These are phyloP conservation scores for Austrolebias charrua DNA, from an alignment of 2,797 vertebrate genomes.

Conservation along the genomic window DNA sequence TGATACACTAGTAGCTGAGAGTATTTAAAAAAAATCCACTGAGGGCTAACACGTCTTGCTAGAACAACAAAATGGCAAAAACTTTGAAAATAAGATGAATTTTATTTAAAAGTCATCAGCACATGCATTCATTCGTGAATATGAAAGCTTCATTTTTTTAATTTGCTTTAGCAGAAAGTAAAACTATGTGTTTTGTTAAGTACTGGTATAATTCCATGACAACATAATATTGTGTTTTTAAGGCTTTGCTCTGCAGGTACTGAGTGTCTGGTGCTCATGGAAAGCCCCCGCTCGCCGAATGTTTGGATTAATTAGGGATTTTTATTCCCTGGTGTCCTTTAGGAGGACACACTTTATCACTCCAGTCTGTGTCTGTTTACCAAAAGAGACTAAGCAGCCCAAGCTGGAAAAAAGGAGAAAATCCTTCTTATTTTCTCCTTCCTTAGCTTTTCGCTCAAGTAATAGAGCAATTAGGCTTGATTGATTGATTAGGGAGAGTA, in stretches of 20 bases:
- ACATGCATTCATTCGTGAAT: too few species aligned
- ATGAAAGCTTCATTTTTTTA: too few species aligned
- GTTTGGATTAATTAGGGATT: constrained; percentile 77
- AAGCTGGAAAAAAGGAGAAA: constrained; percentile 31
- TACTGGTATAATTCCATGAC: too few species aligned
- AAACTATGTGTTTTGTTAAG: too few species aligned
- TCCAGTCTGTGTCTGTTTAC: constrained; percentile 70
- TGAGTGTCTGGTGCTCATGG: constrained; percentile 35
- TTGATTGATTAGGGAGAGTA: constrained; percentile 68
- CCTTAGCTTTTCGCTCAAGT: constrained; percentile 56
- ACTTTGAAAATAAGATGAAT: too few species aligned
- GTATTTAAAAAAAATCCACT: too few species aligned
- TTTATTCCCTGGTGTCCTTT: constrained; percentile 63
- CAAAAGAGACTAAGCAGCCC: constrained; percentile 50
- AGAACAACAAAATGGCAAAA: too few species aligned
- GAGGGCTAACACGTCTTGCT: too few species aligned
- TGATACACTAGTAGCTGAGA: too few species aligned
- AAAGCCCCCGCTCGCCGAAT: constrained; percentile 58
- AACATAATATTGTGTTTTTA: too few species aligned
- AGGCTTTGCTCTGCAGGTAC: not conserved
- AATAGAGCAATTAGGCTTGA: constrained; percentile 78
- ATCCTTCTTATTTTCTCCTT: constrained; percentile 46
- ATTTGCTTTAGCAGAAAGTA: too few species aligned
- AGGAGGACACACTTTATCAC: constrained; percentile 67
- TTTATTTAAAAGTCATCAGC: too few species aligned